phyloP scores from a whole-genome alignment of 2,797 vertebrate species.

The Gambelia wislizenii region DNA sequence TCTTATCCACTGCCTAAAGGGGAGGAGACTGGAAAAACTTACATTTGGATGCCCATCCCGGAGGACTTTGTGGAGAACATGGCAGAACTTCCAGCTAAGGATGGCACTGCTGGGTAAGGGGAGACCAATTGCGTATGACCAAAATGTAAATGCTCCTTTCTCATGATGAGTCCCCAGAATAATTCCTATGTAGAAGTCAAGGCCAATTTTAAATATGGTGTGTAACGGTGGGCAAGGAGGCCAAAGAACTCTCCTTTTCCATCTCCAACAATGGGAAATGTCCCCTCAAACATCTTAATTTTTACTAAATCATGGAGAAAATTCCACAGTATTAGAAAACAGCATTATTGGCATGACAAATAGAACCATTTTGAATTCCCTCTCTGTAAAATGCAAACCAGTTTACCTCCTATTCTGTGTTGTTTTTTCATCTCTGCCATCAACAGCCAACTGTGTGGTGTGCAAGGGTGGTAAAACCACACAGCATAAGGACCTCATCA shows the following conservation, averaged over 20 bases:
- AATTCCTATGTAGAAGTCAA: slow-evolving; percentile 88
- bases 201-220: slow-evolving; percentile 60
- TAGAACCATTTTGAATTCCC: not conserved
- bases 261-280: not conserved
- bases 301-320: not conserved
- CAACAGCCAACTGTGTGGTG: not conserved
- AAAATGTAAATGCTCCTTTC: slow-evolving; percentile 97
- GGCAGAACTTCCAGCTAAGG: slow-evolving; percentile 99
- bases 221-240: too few relatives aligned
- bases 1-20: not conserved
- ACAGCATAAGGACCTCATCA: not conserved
- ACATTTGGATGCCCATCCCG: slow-evolving; percentile 94
- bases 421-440: not conserved
- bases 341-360: not conserved
- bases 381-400: not conserved
- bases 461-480: too few relatives aligned
- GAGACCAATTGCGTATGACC: slow-evolving; percentile 95
- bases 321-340: not conserved
- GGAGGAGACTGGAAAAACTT: slow-evolving; percentile 68
- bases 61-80: slow-evolving; percentile 95
- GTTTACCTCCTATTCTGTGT: too few relatives aligned
- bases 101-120: slow-evolving; percentile 92
- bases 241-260: not conserved
- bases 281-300: not conserved
- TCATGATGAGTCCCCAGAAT: slow-evolving; percentile 96